Base-by-base conservation (phyloP, 2,113 vertebrate genomes). In the Cephalopholis sonnerati region DNA sequence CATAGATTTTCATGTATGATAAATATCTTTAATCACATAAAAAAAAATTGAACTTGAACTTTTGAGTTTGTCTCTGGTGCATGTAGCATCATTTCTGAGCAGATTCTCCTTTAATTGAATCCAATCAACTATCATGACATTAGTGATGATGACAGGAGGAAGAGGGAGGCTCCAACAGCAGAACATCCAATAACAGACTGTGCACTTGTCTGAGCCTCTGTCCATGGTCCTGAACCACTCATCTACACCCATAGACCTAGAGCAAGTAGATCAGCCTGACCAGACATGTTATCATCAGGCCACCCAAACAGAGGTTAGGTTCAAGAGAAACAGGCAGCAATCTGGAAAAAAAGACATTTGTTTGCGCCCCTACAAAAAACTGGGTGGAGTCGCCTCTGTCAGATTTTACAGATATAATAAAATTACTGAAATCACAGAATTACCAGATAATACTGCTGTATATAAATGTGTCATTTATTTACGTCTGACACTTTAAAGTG, bases 161-260 rank as follows among this genome's bases (percentile, higher is more conserved):
- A 59, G 76, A 83, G 74, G 77, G 83, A 70, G 88, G 65, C 80
- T 90, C 67, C 69, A 74, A 74, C 58, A 62, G 85, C 78, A 80
- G 86, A 88, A 84, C 80, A 86, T 83, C 73, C 90, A 92, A 90
- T 81, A 79, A 85, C 85, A 84, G 89, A 89, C 82, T 80, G 84
- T 78, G 85, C 87, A 73, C 79, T 87, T 90, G 87, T 87, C 82
- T 91, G 86, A 88, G 90, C 54, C 92, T 94, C 95, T 96, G 94
- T 96, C 95, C 95, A 89, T 95, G 95, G 95, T 96, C 79, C 95
- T 96, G 95, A 96, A 95, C 29, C 63, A 88, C 81, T 89, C 74
- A 91, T 92, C 83, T 90, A 90, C 91, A 91, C 83, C 86, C 91
- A 86, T 77, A 77, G 85, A 91, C 22, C 66, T 86, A 68, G 61